Percentiles rank a stretch among this genome's conserved stretches.
Conservation (phyloP, 2,113 vertebrate genomes). For the Beaufortia kweichowensis region DNA sequence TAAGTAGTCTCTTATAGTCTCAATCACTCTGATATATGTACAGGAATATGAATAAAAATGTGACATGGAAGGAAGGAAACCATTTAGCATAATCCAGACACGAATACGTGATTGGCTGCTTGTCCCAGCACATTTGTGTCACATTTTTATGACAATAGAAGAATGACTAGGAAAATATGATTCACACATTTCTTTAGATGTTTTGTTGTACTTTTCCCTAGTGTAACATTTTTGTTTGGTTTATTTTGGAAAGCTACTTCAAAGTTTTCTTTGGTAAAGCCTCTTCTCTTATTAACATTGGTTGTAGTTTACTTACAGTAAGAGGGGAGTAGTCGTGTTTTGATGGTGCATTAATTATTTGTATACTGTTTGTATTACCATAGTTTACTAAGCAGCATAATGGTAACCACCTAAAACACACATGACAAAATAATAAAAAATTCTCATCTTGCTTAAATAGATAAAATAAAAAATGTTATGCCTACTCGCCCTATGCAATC, state of each 20-base stretch:
- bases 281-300: too few species aligned
- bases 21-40: not conserved
- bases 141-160: conserved; percentile 4
- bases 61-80: conserved; percentile 24
- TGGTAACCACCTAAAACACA: too few species aligned
- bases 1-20: not conserved
- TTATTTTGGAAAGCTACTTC: not conserved
- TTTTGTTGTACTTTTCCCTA: not conserved
- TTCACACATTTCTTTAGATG: not conserved
- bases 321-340: too few species aligned
- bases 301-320: too few species aligned
- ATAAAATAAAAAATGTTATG: too few species aligned
- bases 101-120: conserved; percentile 13
- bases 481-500: too few species aligned
- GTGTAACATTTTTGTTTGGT: not conserved
- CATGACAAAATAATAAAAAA: too few species aligned
- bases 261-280: not conserved
- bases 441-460: too few species aligned
- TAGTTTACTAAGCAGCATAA: too few species aligned
- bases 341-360: too few species aligned
- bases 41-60: not conserved
- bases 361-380: too few species aligned
- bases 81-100: conserved; percentile 12
- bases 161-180: conserved; percentile 2
- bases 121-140: conserved; percentile 1